A percentile compares a stretch with the other conserved stretches of the same genome.
Conservation (phyloP, 92 coral and sea anemone species). For the Porites divaricata region DNA sequence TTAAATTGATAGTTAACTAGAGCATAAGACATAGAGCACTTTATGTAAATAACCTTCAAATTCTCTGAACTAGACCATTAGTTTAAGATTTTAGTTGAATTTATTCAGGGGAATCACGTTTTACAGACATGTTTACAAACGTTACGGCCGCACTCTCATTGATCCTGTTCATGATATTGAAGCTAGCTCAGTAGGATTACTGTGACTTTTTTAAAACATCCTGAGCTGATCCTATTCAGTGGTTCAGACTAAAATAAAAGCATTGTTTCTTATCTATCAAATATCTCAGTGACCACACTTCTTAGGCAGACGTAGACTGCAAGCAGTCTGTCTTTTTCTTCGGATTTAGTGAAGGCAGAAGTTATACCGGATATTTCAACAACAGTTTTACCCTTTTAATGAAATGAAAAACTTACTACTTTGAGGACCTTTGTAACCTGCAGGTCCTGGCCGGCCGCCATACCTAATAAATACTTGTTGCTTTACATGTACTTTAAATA, state of each 20-base stretch:
- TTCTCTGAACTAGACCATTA: no score
- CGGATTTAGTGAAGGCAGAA: no score
- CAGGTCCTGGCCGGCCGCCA: not conserved
- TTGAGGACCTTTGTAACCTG: not conserved
- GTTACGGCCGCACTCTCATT: no score
- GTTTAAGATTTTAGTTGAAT: no score
- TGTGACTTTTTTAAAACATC: not conserved
- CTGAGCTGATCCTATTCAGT: slow-evolving; percentile 13
- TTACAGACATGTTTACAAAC: no score
- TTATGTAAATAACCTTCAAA: no score
- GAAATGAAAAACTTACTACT: not conserved
- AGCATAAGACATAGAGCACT: no score
- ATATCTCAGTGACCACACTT: not conserved
- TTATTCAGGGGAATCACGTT: no score
- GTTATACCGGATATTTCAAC: not conserved
- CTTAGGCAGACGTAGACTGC: not conserved
- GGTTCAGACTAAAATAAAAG: not conserved
- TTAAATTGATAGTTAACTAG: no score
- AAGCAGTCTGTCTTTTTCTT: no score
- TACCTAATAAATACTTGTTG: not conserved
- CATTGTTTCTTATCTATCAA: slow-evolving; percentile 23
- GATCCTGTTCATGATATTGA: no score
- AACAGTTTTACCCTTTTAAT: not conserved
- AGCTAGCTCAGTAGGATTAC: not conserved
- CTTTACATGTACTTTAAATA: not conserved